Evolutionary conservation across 2,797 vertebrate species (phyloP).

Genomic region (Pteronotus mesoamericanus): DNA sequence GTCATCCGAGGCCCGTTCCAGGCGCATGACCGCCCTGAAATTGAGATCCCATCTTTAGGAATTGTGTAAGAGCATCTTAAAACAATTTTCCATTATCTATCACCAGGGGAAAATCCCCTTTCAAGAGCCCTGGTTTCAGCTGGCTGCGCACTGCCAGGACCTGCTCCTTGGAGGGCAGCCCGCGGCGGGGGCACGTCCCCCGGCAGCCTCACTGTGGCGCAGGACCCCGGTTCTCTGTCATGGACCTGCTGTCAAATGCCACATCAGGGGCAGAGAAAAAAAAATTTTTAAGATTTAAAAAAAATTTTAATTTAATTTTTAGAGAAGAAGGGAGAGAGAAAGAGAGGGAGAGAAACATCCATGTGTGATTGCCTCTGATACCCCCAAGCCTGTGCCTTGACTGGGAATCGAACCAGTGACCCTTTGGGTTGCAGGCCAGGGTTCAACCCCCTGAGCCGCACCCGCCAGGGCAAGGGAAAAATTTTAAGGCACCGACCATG

Average conservation of each 20-base stretch:
- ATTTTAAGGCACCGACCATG: neutral
- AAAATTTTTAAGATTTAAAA: too few relatives aligned
- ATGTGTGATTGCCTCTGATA: too few relatives aligned
- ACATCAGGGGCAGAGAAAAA: neutral
- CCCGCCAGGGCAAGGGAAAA: too few relatives aligned
- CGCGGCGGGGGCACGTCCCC: neutral
- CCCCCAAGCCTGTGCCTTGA: too few relatives aligned
- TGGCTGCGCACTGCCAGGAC: neutral
- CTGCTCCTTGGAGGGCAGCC: accelerated
- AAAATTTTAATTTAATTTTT: too few relatives aligned
- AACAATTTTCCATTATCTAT: neutral
- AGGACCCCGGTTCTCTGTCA: neutral
- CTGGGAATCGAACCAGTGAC: too few relatives aligned
- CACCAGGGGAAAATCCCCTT: neutral
- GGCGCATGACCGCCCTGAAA: neutral
- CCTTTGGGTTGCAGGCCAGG: too few relatives aligned
- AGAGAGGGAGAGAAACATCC: too few relatives aligned
- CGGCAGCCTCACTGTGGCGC: neutral
- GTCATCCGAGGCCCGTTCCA: neutral
- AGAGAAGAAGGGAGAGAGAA: too few relatives aligned
- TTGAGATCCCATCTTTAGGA: neutral
- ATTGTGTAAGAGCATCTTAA: neutral
- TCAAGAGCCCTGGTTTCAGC: neutral
- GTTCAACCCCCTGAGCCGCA: too few relatives aligned
- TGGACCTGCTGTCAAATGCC: neutral